Base-by-base conservation (phyloP, 1,140 invertebrate species). In the Cherax quadricarinatus region DNA sequence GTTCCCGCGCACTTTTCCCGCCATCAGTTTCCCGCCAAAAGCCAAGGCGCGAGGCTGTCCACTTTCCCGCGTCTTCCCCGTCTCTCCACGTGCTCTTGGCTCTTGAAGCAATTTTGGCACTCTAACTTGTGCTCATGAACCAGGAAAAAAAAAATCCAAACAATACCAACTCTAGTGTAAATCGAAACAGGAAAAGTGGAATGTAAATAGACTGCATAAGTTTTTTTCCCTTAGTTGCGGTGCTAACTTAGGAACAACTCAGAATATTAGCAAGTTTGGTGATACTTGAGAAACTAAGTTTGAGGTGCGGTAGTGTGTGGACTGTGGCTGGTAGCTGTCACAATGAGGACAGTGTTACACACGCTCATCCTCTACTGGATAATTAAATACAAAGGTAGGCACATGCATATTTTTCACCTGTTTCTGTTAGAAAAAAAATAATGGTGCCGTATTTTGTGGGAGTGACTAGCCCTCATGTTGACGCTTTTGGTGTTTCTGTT, bases 21-120 rank as follows among this genome's bases (percentile, higher is more conserved):
- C 85, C 81, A 75, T 84, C 88, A 90, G 88, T 90, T 90, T 90
- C 88, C 88, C 88, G 88, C 88, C 88, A 90, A 90, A 90, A 90
- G 66, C 81, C 88, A 73, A 90, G 88, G 88, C 80, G 88, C 73
- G 88, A 90, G 88, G 88, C 66, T 85, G 88, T 82, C 88, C 73
- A 83, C 70, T 49, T 90, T 84, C 78, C 30, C 86, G 86, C 57
- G 86, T 62, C 78, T n/a, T 48, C 41, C 57, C 51, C 51, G 86
- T 57, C 78, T 53, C 86, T n/a, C 73, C 86, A 88, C 86, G 86
- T 88, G 86, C 21, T 88, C 86, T 85, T 83, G 49, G 21, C 21
- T 30, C 18, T 12, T 66, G 62, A 12, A 18, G 14, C 5, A 21
- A 16, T 66, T 66, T 66, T 66, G 14, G 62, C 53, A 18, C 62